These are phyloP conservation scores for Steromphala cineraria DNA, from an alignment of 2,888 invertebrate genomes.

Conservation along the genomic window DNA sequence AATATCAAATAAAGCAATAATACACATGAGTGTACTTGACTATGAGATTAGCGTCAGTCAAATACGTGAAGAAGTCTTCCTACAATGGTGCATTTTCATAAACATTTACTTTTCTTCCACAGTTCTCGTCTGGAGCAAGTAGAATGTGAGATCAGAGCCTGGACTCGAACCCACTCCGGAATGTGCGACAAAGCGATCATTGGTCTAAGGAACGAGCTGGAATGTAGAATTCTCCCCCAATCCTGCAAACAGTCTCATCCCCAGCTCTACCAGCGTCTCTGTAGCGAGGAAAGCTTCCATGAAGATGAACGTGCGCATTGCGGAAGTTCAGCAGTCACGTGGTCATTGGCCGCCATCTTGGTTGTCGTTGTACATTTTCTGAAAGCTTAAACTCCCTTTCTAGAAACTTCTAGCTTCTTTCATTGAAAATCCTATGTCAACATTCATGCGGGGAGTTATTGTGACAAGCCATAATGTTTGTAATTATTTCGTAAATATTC, in stretches of 20 bases:
- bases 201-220: conserved; percentile 12
- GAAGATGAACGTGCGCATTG: conserved; percentile 25
- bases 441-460: too few species aligned
- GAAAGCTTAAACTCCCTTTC: neutral
- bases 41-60: neutral
- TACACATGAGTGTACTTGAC: too few species aligned
- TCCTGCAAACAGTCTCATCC: conserved; percentile 19
- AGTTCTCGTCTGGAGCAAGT: neutral
- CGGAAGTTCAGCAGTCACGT: conserved; percentile 5
- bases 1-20: too few species aligned
- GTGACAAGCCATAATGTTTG: too few species aligned
- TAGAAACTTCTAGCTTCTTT: too few species aligned
- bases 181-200: neutral
- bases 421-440: too few species aligned
- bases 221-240: conserved; percentile 4
- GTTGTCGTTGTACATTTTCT: neutral
- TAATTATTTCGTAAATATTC: too few species aligned
- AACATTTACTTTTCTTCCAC: neutral
- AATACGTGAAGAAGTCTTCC: neutral
- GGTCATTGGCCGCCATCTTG: conserved; percentile 1
- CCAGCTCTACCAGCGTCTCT: conserved; percentile 23
- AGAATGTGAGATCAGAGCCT: neutral
- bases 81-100: neutral
- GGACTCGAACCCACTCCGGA: neutral
- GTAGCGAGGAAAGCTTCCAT: conserved; percentile 32